Percentiles rank a stretch among this genome's conserved stretches.
phyloP scores from a whole-genome alignment of 2,888 invertebrate genomes.

The Ashinkailepas kermadecensis region DNA sequence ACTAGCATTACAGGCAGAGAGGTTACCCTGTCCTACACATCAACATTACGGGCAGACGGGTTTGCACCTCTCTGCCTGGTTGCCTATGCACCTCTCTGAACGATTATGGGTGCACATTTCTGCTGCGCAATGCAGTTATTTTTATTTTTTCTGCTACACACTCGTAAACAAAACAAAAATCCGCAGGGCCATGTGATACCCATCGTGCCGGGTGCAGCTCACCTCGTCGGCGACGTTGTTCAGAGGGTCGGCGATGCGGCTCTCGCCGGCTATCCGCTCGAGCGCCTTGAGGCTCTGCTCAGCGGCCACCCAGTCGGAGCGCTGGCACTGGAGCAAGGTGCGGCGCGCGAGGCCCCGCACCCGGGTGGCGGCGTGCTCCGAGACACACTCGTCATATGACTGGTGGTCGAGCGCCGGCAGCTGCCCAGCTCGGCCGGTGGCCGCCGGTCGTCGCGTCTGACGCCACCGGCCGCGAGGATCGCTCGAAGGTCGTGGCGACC shows the following conservation, averaged over 20 bases:
- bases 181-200: no score
- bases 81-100: no score
- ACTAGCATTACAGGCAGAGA: no score
- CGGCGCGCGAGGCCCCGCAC: constrained; percentile 10
- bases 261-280: not conserved
- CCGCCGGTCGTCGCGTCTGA: not conserved
- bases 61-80: no score
- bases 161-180: not conserved
- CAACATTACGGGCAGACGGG: no score
- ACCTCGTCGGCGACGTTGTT: constrained; percentile 1
- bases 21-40: no score
- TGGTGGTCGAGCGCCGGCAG: not conserved
- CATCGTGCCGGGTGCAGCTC: not conserved
- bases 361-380: not conserved
- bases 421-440: not conserved
- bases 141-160: not conserved
- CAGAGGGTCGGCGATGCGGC: not conserved
- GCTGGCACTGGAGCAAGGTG: not conserved
- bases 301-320: constrained; percentile 18
- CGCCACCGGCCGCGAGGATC: not conserved
- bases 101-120: no score
- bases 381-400: not conserved
- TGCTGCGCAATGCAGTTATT: not conserved
- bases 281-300: constrained; percentile 6
- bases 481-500: no score